Evolutionary conservation across 1,140 invertebrate genomes (phyloP).

Genomic region (Ruditapes philippinarum): DNA sequence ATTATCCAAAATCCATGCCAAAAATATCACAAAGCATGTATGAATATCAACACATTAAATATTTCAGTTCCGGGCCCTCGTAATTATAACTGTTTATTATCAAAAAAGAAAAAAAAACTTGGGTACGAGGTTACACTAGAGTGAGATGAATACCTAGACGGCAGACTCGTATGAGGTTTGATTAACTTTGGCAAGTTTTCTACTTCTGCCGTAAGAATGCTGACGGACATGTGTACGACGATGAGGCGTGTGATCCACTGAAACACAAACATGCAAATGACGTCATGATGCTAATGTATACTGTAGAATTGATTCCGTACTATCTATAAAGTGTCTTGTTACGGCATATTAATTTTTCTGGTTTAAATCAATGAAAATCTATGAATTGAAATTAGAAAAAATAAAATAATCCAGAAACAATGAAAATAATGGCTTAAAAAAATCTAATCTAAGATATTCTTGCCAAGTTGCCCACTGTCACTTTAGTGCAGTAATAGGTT

Average conservation of each 20-base stretch:
- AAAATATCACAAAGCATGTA: background rate
- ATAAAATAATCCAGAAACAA: too few relatives aligned
- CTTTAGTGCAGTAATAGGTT: too few relatives aligned
- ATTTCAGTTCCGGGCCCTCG: background rate
- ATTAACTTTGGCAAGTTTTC: constrained; percentile 51
- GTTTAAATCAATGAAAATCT: too few relatives aligned
- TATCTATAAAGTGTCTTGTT: too few relatives aligned
- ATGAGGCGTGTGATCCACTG: constrained; percentile 27
- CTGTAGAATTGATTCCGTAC: too few relatives aligned
- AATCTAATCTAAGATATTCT: too few relatives aligned
- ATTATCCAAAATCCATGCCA: background rate
- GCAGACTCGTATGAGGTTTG: constrained; percentile 55
- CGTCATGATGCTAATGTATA: constrained; percentile 30
- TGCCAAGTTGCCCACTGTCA: too few relatives aligned
- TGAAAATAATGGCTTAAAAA: too few relatives aligned
- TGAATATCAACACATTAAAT: background rate
- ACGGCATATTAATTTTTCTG: too few relatives aligned
- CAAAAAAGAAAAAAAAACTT: background rate
- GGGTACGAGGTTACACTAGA: background rate
- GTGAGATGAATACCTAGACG: constrained; percentile 58
- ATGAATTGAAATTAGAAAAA: too few relatives aligned
- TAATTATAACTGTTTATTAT: too few relatives aligned
- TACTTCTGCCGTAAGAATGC: constrained; percentile 35
- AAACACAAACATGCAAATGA: constrained; percentile 56
- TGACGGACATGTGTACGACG: constrained; percentile 50